Evolutionary conservation across 2,888 invertebrate genomes (phyloP).

Genomic region (Hyalella azteca): DNA sequence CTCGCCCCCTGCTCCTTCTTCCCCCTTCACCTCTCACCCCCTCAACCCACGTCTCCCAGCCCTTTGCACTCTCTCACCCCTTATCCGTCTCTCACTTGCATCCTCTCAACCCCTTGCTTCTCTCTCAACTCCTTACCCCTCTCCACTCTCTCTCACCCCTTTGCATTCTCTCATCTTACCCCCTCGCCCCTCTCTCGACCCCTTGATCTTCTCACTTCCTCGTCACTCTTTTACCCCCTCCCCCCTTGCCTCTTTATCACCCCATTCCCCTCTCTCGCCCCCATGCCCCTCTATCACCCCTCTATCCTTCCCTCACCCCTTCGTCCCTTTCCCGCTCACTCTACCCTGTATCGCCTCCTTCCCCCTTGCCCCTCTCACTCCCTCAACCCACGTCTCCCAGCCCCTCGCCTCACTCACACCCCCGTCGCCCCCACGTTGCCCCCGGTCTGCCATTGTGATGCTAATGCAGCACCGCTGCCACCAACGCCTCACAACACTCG

Average conservation of each 20-base stretch:
- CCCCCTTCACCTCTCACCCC: not conserved
- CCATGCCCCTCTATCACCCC: not conserved
- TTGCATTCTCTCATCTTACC: no score
- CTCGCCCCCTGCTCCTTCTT: not conserved
- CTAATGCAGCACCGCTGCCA: not conserved
- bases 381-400: not conserved
- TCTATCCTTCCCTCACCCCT: not conserved
- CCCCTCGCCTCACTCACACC: not conserved
- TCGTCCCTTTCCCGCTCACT: not conserved
- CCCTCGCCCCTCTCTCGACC: no score
- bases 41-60: no score
- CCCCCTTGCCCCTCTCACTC: not conserved
- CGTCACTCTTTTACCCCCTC: no score
- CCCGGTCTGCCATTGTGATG: conserved; percentile 5
- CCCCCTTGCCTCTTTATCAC: no score
- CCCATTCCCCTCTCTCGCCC: not conserved
- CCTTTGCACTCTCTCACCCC: no score
- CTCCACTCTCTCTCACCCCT: no score
- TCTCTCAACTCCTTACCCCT: not conserved
- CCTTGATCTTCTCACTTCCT: no score
- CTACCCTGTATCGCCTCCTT: not conserved
- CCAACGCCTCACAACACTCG: conserved; percentile 11
- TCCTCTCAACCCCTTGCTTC: not conserved
- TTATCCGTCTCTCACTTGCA: no score
- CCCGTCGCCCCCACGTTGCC: not conserved